These are phyloP conservation scores for Gorsachius goisagi DNA, from an alignment of 2,113 vertebrate genomes.

Conservation along the genomic window DNA sequence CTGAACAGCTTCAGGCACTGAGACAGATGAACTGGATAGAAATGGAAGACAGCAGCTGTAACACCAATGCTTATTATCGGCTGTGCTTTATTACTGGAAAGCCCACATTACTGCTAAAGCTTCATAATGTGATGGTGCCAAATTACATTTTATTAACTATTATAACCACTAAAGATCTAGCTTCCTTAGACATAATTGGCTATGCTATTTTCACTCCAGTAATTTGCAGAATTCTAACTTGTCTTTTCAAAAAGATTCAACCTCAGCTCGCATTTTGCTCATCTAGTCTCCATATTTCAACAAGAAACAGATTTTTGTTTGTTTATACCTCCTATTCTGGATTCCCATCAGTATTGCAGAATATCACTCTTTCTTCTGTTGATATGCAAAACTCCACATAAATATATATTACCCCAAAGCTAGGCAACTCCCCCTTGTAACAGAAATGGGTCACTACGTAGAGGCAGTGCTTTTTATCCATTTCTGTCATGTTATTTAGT, in stretches of 20 bases:
- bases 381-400: not conserved
- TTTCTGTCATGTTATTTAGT: not conserved
- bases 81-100: conserved; percentile 57
- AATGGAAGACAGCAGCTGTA: conserved; percentile 63
- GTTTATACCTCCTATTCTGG: not conserved
- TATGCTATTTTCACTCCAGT: not conserved
- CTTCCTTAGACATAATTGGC: conserved; percentile 1
- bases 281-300: not conserved
- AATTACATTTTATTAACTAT: conserved; percentile 28
- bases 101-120: not conserved
- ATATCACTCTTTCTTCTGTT: not conserved
- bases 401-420: not conserved
- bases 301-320: not conserved
- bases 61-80: conserved; percentile 32
- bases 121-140: not conserved
- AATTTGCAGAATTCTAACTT: not conserved
- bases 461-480: not conserved
- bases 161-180: not conserved
- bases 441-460: not conserved
- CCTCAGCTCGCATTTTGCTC: not conserved
- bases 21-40: conserved; percentile 60
- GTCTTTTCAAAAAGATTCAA: not conserved
- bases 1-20: conserved; percentile 62
- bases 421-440: not conserved
- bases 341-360: not conserved